Evolutionary conservation across 2,797 vertebrate genomes (phyloP), one percentile per base, ranked within the genome.

Genomic region (Lepidocolaptes lacrymiger): DNA sequence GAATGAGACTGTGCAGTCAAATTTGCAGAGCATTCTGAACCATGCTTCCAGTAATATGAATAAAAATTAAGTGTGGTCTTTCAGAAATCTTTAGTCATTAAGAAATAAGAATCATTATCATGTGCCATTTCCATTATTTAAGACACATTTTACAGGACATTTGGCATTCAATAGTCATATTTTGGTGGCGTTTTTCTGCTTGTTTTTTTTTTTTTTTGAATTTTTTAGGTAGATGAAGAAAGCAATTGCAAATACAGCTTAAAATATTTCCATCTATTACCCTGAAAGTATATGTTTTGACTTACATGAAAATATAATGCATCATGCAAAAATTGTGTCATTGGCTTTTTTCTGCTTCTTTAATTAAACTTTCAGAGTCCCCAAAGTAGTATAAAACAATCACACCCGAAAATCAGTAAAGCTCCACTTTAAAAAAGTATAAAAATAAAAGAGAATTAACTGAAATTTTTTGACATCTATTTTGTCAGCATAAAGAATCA

Each of bases 371-470:
- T 89, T 44, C 20, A 18, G 0, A 62, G 15, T 61, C 2, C 14
- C 74, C 12, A 69, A 73, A 80, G 22, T 54, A 6, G 7, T 46
- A 28, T 51, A 71, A 66, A 56, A 21, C 5, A 64, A 69, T 67
- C 5, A n/a, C 17, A 89, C 3, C 4, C 59, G 44, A 67, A 89
- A 92, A 22, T 0, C 2, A 12, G 6, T 11, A 84, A 79, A 94
- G 67, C 2, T 63, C 7, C 4, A 28, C 8, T 32, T 36, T 7
- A 13, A 59, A 68, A 46, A 24, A 23, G 5, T 21, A 23, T 26
- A 55, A 17, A 67, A 21, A 24, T 15, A 24, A 1, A 9, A 7
- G 16, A 49, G 7, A 62, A 18, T 24, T 75, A 0, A 3, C 4
- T 36, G 34, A 30, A 4, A 18, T 68, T 48, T 63, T 55, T 84